Base-by-base conservation (phyloP, 1,140 invertebrate genomes). In the Drosophila repleta region DNA sequence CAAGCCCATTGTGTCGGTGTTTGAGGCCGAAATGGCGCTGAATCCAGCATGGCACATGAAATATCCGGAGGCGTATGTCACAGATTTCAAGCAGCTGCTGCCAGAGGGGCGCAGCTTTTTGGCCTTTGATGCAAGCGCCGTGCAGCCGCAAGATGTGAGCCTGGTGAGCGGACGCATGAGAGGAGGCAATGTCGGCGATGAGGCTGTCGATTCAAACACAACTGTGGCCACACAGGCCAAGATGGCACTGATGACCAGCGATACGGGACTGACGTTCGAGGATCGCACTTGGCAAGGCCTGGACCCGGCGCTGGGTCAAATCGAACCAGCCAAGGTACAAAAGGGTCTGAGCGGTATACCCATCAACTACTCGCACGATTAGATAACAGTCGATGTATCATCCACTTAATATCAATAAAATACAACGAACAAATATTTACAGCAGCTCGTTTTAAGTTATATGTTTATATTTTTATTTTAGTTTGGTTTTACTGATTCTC, bases 21-120 rank as follows among this genome's bases (percentile, higher is more conserved):
- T 95, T 92, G 98, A 99, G 92, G 93, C 98, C 39, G 98, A 99
- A 93, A 93, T 98, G 32, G 98, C 98, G 3, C 94, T 97, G 43
- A 96, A 96, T 93, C 92, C 77, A 88, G 93, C 61, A 83, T 92
- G 91, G 91, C 79, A 96, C 92, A 91, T 93, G 77, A 93, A 93
- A 80, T 93, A 93, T 88, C 91, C 93, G 71, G 93, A 95, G 26
- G 90, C 90, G 15, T 96, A 96, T 91, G 93, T 95, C 15, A 94
- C 95, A 45, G 96, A 98, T 89, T 98, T 97, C 91, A 93, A 94
- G 74, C 93, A 96, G 77, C 90, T 98, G 51, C 90, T 97, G 21
- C 94, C 95, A 52, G 95, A 95, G 57, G 94, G 93, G 20, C 88
- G 87, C 24, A 91, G 93, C 63, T 92, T 93, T 64, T 92, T 93